phyloP scores from a whole-genome alignment of 2,797 vertebrate genomes.

The Galago senegalensis region DNA sequence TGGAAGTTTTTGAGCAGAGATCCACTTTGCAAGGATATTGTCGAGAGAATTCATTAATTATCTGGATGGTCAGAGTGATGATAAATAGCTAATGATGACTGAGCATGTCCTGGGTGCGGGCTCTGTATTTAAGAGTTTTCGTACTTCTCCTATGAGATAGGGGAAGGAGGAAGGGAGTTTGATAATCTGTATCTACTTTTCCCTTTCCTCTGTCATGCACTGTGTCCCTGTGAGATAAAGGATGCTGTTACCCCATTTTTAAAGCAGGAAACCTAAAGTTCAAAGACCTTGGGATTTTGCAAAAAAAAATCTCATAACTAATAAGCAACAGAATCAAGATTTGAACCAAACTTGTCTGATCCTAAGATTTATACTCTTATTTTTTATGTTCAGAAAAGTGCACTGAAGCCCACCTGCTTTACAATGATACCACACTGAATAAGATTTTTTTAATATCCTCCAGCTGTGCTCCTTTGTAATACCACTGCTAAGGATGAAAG shows the following conservation, averaged over 20 bases:
- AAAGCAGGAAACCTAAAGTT: background rate
- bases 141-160: background rate
- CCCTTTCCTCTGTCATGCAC: no score
- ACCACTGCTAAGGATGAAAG: background rate
- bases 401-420: background rate
- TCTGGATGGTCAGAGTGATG: background rate
- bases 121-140: background rate
- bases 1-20: background rate
- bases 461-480: background rate
- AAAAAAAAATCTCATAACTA: background rate
- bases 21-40: background rate
- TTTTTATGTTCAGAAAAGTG: conserved; percentile 22
- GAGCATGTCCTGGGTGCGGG: background rate
- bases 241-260: background rate
- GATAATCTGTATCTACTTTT: no score
- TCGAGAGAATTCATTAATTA: background rate
- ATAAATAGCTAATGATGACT: background rate
- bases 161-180: no score
- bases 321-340: background rate
- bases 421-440: background rate
- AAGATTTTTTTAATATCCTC: background rate
- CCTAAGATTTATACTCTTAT: background rate
- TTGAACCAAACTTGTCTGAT: background rate
- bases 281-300: background rate
- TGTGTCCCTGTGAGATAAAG: background rate